Evolutionary conservation across 2,888 invertebrate genomes (phyloP).

Genomic region (Hyppa rectilinea): DNA sequence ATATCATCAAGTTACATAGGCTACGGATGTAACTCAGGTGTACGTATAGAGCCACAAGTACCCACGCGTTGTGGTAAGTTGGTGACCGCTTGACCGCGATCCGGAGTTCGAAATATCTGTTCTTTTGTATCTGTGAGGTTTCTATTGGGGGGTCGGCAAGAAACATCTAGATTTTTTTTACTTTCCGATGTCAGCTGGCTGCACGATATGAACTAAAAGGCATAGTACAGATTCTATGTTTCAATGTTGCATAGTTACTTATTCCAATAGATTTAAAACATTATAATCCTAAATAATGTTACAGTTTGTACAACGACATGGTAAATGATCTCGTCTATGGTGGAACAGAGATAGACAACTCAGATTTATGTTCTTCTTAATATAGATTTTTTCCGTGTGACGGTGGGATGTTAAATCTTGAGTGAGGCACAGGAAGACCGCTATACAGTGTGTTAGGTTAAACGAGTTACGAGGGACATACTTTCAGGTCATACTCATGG

Average conservation of each 20-base stretch:
- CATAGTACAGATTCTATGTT: neutral
- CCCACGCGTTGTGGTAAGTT: conserved; percentile 18
- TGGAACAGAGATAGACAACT: neutral
- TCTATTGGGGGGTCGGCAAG: neutral
- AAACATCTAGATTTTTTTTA: neutral
- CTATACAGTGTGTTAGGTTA: too few species aligned
- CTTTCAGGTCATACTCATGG: too few species aligned
- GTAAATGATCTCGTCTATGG: neutral
- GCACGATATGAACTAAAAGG: neutral
- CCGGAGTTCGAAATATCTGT: conserved; percentile 2
- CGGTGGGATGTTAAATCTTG: neutral
- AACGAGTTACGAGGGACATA: too few species aligned
- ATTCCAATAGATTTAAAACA: neutral
- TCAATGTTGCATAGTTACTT: neutral
- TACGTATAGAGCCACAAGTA: conserved; percentile 5
- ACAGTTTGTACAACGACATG: neutral
- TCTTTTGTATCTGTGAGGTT: conserved; percentile 6
- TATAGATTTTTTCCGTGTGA: neutral
- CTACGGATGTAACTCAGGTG: conserved; percentile 35
- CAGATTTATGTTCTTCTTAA: neutral
- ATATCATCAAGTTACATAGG: conserved; percentile 40
- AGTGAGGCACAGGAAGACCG: neutral
- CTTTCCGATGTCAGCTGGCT: neutral
- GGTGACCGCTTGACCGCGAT: conserved; percentile 62
- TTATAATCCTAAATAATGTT: neutral